Evolutionary conservation across 2,113 vertebrate species (phyloP).

Genomic region (Campylorhamphus procurvoides): DNA sequence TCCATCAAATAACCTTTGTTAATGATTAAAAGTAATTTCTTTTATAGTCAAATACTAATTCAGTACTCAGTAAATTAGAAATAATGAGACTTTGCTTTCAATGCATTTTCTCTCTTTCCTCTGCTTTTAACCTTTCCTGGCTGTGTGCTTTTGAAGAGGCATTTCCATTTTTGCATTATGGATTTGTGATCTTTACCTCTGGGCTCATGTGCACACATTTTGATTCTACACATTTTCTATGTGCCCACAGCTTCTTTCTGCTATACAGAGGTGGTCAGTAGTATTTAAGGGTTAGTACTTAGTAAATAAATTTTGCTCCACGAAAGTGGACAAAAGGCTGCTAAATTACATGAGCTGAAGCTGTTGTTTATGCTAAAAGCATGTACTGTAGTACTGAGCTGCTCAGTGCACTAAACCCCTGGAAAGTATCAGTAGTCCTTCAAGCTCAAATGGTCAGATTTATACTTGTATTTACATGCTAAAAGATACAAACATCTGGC

Average conservation of each 20-base stretch:
- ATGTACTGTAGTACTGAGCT: neutral
- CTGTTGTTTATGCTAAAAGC: rapidly evolving
- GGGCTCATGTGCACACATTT: rapidly evolving
- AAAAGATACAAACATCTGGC: rapidly evolving
- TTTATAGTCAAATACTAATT: neutral
- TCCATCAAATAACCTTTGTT: neutral
- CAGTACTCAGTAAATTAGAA: neutral
- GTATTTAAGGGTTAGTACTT: neutral
- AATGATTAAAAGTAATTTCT: neutral
- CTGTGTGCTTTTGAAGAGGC: neutral
- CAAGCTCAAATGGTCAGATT: neutral
- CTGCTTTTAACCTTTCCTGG: neutral
- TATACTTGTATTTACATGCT: neutral
- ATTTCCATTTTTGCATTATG: neutral
- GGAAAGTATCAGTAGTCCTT: neutral
- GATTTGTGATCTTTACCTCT: neutral
- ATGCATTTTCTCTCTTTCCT: neutral
- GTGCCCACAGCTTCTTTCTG: neutral
- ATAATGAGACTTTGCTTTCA: neutral
- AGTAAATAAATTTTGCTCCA: neutral
- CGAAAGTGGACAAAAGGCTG: neutral
- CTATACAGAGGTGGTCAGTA: neutral
- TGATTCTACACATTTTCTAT: neutral
- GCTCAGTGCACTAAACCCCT: neutral
- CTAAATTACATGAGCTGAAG: neutral